Evolutionary conservation across 2,888 invertebrate species (phyloP), one percentile per base, ranked within the genome.

Genomic region (Melipona bicolor): DNA sequence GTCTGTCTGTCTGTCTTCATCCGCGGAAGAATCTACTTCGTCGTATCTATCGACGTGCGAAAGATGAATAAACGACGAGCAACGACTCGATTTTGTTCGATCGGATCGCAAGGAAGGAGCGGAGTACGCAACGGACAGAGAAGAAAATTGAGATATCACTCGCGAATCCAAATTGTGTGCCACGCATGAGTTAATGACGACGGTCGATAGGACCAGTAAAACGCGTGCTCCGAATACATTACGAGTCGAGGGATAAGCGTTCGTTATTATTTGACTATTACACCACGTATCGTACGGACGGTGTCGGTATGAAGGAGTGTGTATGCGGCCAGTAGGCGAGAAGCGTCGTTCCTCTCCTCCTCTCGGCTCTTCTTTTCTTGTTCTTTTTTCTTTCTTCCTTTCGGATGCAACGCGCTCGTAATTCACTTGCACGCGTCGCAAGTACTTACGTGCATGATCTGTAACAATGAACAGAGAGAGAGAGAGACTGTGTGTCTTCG

Each of bases 211-310:
- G 77, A 73, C 80, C 86, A 86, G 85, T 72, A 87, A 89, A 89
- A 88, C 87, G 90, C 87, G 90, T 90, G 87, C 84, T 86, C 82
- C 83, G 87, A 88, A 88, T 89, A 88, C 85, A 90, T 87, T 84
- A 83, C 83, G 83, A 61, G 54, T 21, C 81, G 84, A 85, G 79
- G 68, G 86, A 85, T 89, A 90, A 81, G 85, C 87, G 86, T 89
- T 84, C 84, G 82, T 83, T 86, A 87, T 87, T 90, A 89, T 88
- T 89, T 79, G 80, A 77, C 80, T 85, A 84, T 89, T 80, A 82
- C 85, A 69, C 59, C 80, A 73, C 75, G 69, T 84, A 74, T 75
- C 77, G 75, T 50, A 62, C 56, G 65, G 67, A 77, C 80, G 43
- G 87, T 81, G 67, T 62, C 70, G n/a, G 69, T 62, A 32, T 43